Percentiles rank a stretch among this genome's conserved stretches.
Evolutionary conservation across 2,113 vertebrate genomes (phyloP).

Genomic region (Anguilla japonica): DNA sequence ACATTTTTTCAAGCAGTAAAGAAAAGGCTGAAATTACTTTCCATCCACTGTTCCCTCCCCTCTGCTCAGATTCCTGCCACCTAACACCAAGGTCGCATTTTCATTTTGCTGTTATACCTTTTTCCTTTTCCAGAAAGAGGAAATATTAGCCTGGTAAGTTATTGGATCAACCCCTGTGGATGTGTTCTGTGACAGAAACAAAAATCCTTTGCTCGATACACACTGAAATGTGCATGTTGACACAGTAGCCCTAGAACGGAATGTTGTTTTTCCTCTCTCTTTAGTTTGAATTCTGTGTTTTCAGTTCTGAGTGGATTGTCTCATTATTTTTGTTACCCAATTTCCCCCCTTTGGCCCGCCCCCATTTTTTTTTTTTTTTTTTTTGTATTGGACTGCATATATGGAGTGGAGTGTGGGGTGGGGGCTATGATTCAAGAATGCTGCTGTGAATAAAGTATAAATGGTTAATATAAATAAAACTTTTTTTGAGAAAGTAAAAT

Average conservation of each 20-base stretch:
- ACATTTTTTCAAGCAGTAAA: background rate
- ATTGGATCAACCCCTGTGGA: conserved; percentile 55
- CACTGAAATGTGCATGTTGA: conserved; percentile 65
- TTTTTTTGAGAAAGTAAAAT: conserved; percentile 50
- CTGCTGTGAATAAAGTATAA: conserved; percentile 73
- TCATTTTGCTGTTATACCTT: conserved; percentile 27
- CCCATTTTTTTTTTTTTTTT: conserved; percentile 26
- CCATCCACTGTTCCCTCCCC: background rate
- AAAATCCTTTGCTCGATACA: conserved; percentile 49
- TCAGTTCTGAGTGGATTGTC: conserved; percentile 52
- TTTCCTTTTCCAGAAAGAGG: conserved; percentile 37
- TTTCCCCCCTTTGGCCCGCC: background rate
- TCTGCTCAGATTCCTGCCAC: background rate
- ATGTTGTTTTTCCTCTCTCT: conserved; percentile 26
- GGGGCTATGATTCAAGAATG: conserved; percentile 52
- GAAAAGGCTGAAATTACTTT: background rate
- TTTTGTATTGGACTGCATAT: conserved; percentile 53
- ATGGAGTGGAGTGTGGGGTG: conserved; percentile 45
- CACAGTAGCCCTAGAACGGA: conserved; percentile 35
- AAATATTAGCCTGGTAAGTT: conserved; percentile 28
- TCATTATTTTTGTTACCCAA: conserved; percentile 31
- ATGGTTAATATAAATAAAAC: conserved; percentile 77
- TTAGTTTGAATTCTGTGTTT: conserved; percentile 41
- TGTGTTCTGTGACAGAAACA: conserved; percentile 41
- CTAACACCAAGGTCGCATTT: conserved; percentile 1